Evolutionary conservation across 1,140 invertebrate genomes (phyloP), one percentile per base, ranked within the genome.

Genomic region (Drosophila nasuta): DNA sequence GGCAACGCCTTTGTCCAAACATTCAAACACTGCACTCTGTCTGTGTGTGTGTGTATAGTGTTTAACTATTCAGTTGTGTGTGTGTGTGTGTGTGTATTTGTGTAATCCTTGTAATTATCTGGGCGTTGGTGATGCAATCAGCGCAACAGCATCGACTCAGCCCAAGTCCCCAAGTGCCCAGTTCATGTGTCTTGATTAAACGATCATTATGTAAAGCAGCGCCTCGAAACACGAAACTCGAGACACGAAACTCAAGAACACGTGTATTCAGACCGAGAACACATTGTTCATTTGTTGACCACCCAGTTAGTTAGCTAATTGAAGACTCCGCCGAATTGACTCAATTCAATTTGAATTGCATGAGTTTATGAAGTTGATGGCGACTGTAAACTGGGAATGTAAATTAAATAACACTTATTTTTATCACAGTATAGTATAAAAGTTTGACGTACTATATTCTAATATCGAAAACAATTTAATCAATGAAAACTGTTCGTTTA

Each of bases 181-280:
- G 59, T 48, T 56, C 74, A 70, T 87, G 52, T 56, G 57, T 87
- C 79, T 87, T 79, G 76, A 76, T 72, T 76, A 79, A 67, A 43
- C 57, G 43, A 4, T 52, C 67, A 76, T 86, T 87, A 59, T 58
- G 59, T 33, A 35, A 46, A 38, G 30, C 33, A 48, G 15, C 52
- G 13, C 13, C 45, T 35, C 33, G 1, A n/a, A 64, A 70, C 81
- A 25, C 20, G 20, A 25, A 25, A 25, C 20, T 4, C 20, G 20
- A 25, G 4, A 25, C 20, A 25, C 20, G 20, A 25, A 25, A 25
- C 20, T 25, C 20, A 25, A 25, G 20, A 25, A 25, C 20, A 83
- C 52, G 52, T 69, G 57, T 62, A 38, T 68, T 59, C 63, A 35
- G 51, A 68, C 30, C 6, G 17, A 33, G 13, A 6, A n/a, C 8